Evolutionary conservation across 2,113 vertebrate genomes (phyloP), one percentile per base, ranked within the genome.

Genomic region (Spermophilus dauricus): DNA sequence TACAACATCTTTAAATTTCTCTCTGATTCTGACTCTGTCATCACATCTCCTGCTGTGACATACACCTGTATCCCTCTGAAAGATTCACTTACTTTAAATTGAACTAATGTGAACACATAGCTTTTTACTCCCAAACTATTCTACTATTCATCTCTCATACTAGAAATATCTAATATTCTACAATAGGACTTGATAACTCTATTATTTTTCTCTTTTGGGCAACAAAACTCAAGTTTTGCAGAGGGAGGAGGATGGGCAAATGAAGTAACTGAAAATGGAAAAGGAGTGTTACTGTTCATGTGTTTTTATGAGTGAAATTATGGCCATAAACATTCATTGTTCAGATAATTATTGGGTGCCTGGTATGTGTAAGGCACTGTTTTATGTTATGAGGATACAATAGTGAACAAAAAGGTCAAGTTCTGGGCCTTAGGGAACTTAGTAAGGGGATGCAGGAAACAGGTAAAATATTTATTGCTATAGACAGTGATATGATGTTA

Each of bases 91-190:
- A 69, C 2, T 11, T 67, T 82, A 86, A 73, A 61, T 82, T 18
- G 67, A 92, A 1, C 92, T 78, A 65, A 67, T 45, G 34, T 30
- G 7, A 82, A 91, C 16, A 34, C 4, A 93, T 45, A 86, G 4
- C 8, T 76, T 89, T 39, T 94, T 37, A 85, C 82, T 37, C 90
- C 53, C 42, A 88, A 82, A 73, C 28, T 58, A 30, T 30, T 81
- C 32, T 56, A 12, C 32, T 61, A 73, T 82, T 88, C 18, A 34
- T 77, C n/a, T 32, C 1, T 88, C 18, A 48, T 72, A 13, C 10
- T 67, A 58, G n/a, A 85, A 93, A 87, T 78, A 63, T 24, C n/a
- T 81, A 84, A 76, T 92, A 67, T 75, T 84, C 30, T 87, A 78
- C 34, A 39, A 51, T 1, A 93, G 22, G 5, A 45, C 14, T 80